These are phyloP conservation scores for Aphelenchoides bicaudatus DNA, from an alignment of 2,888 invertebrate species.

Conservation along the genomic window DNA sequence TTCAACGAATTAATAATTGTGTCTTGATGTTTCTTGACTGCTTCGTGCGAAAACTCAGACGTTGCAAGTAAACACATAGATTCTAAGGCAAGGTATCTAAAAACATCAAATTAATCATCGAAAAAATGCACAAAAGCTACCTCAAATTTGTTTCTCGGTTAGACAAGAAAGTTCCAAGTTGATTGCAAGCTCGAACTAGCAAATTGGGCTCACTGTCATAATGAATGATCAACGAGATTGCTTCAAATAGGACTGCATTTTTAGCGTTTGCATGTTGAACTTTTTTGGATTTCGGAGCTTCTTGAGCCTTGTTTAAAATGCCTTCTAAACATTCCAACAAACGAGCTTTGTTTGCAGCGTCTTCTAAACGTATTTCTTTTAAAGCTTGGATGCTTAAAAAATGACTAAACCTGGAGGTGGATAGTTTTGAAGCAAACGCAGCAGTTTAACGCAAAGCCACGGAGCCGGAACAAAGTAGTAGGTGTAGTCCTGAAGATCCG, in stretches of 20 bases:
- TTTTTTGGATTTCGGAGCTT: slow-evolving; percentile 98
- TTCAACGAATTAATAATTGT: slow-evolving; percentile 97
- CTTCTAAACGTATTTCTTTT: slow-evolving; percentile 71
- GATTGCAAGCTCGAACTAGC: slow-evolving; percentile 94
- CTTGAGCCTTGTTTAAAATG: slow-evolving; percentile 72
- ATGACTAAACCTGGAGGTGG: slow-evolving; percentile 76
- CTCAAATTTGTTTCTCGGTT: slow-evolving; percentile 91
- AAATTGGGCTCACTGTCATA: slow-evolving; percentile 74
- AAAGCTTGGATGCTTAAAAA: slow-evolving; percentile 12
- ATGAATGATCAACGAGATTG: slow-evolving; percentile 97
- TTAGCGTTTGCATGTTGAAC: slow-evolving; percentile 99
- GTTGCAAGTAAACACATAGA: slow-evolving; percentile 99
- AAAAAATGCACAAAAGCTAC: slow-evolving; percentile 45
- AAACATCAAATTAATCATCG: slow-evolving; percentile 22
- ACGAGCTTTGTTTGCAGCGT: slow-evolving; percentile 90
- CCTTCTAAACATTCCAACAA: slow-evolving; percentile 86
- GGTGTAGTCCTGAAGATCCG: slow-evolving; percentile 98
- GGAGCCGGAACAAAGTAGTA: slow-evolving; percentile 99
- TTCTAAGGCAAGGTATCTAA: slow-evolving; percentile 84
- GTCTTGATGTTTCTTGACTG: slow-evolving; percentile 98
- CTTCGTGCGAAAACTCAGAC: slow-evolving; percentile 98
- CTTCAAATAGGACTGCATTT: slow-evolving; percentile 98
- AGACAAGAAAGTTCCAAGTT: slow-evolving; percentile 91
- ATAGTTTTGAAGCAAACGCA: slow-evolving; percentile 92
- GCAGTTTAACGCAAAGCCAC: slow-evolving; percentile 95